Percentiles rank a stretch among this genome's conserved stretches.
phyloP scores from a whole-genome alignment of 2,113 vertebrate genomes.

The Myrmophylax atrothorax region DNA sequence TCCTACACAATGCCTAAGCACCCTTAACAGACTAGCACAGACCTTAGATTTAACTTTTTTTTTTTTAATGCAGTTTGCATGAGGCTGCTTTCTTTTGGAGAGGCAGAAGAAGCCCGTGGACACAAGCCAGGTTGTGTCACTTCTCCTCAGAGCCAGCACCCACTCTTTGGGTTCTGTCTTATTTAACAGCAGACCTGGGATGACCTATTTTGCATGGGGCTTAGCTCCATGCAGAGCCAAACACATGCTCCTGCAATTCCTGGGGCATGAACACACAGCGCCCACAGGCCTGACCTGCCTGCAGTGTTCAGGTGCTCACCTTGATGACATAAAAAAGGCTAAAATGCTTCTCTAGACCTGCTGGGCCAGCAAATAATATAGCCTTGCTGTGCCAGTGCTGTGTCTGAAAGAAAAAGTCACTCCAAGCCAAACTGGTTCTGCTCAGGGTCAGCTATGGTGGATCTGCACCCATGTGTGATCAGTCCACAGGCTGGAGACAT shows the following conservation, averaged over 20 bases:
- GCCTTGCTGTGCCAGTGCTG: not conserved
- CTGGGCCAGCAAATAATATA: not conserved
- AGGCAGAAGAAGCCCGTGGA: not conserved
- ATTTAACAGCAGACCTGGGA: not conserved
- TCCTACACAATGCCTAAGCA: not conserved
- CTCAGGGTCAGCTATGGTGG: not conserved
- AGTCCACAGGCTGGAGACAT: accelerated
- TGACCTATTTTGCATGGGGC: not conserved
- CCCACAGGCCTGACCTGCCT: not conserved
- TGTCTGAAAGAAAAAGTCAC: not conserved
- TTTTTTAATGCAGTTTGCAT: not conserved
- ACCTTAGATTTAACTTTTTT: not conserved
- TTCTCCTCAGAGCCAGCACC: not conserved
- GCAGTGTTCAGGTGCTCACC: not conserved
- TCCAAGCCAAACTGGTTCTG: not conserved
- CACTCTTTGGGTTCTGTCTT: not conserved
- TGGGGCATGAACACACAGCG: not conserved
- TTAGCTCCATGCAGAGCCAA: not conserved
- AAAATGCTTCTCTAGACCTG: not conserved
- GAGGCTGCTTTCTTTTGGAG: not conserved
- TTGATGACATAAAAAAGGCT: not conserved
- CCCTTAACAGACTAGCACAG: not conserved
- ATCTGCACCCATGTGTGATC: not conserved
- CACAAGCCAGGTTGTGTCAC: not conserved
- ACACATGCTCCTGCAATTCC: not conserved